A percentile compares a stretch with the other conserved stretches of the same genome.
These are phyloP conservation scores for Scaptodrosophila latifasciaeformis DNA, from an alignment of 2,888 invertebrate genomes.

Conservation along the genomic window DNA sequence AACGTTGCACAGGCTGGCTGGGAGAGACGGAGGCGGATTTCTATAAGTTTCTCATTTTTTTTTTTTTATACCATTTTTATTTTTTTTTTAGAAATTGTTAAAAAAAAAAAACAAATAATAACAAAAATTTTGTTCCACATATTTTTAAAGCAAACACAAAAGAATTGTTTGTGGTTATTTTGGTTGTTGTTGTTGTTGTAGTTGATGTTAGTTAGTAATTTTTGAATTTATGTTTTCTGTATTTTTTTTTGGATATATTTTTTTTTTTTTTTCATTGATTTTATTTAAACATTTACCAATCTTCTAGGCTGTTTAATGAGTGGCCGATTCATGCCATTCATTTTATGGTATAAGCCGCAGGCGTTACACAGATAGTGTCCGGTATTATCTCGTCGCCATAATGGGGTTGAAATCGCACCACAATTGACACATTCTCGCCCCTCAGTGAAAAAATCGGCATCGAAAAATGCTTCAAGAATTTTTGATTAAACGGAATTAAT, in stretches of 20 bases:
- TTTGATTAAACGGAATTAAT: conserved; percentile 19
- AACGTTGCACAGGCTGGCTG: conserved; percentile 53
- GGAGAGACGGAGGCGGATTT: conserved; percentile 70
- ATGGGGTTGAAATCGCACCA: conserved; percentile 96
- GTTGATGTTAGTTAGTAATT: conserved; percentile 13
- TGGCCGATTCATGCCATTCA: conserved; percentile 96
- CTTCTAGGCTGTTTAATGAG: conserved; percentile 93
- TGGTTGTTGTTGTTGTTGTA: too few species aligned
- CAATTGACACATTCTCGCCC: conserved; percentile 99
- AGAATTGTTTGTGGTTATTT: conserved; percentile 34
- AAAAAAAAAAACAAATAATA: conserved; percentile 13
- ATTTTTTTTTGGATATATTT: conserved; percentile 27
- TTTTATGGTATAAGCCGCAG: conserved; percentile 98
- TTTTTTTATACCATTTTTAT: conserved; percentile 26
- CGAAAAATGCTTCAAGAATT: conserved; percentile 74
- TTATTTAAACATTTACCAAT: conserved; percentile 84
- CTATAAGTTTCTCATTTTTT: conserved; percentile 68
- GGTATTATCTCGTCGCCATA: conserved; percentile 99
- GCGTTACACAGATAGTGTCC: conserved; percentile 99
- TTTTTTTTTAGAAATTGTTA: conserved; percentile 1
- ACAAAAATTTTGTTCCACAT: conserved; percentile 70
- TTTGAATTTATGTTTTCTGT: conserved; percentile 10
- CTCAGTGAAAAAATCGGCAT: conserved; percentile 80
- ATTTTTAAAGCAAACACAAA: conserved; percentile 35
- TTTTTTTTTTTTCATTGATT: conserved; percentile 30